phyloP scores from a whole-genome alignment of 2,797 vertebrate genomes.

The Naso thynnoides region DNA sequence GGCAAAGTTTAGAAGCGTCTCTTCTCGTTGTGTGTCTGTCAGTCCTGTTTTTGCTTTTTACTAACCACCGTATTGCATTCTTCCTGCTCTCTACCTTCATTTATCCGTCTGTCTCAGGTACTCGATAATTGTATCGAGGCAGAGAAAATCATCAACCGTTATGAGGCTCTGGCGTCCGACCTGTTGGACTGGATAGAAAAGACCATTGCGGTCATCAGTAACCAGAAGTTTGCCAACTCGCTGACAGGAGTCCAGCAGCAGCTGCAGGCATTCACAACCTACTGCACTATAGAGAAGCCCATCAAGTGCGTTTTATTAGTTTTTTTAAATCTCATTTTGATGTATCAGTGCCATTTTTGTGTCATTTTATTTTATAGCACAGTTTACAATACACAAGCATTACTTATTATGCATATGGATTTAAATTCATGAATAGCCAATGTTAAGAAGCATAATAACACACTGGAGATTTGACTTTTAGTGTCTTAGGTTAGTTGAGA shows the following conservation, averaged over 20 bases:
- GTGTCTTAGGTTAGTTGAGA: background rate
- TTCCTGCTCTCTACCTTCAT: background rate
- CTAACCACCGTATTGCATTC: background rate
- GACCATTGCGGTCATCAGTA: conserved; percentile 91
- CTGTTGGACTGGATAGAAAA: conserved; percentile 94
- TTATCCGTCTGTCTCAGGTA: conserved; percentile 81
- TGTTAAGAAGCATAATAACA: too few relatives aligned
- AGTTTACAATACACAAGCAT: background rate
- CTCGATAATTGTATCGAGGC: conserved; percentile 93
- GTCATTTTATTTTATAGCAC: background rate
- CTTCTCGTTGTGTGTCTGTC: background rate
- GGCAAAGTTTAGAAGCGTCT: background rate
- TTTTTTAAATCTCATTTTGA: background rate
- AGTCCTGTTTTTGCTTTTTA: background rate
- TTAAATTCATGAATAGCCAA: background rate
- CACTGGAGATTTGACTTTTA: background rate
- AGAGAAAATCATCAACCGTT: conserved; percentile 88
- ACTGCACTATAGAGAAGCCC: conserved; percentile 96
- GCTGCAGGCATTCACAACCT: conserved; percentile 95
- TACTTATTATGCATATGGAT: too few relatives aligned
- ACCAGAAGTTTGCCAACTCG: conserved; percentile 97
- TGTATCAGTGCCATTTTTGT: background rate
- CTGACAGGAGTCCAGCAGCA: conserved; percentile 94
- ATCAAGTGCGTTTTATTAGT: conserved; percentile 85
- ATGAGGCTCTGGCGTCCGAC: conserved; percentile 90